Evolutionary conservation across 2,113 vertebrate species (phyloP).

Genomic region (Lagopus muta): DNA sequence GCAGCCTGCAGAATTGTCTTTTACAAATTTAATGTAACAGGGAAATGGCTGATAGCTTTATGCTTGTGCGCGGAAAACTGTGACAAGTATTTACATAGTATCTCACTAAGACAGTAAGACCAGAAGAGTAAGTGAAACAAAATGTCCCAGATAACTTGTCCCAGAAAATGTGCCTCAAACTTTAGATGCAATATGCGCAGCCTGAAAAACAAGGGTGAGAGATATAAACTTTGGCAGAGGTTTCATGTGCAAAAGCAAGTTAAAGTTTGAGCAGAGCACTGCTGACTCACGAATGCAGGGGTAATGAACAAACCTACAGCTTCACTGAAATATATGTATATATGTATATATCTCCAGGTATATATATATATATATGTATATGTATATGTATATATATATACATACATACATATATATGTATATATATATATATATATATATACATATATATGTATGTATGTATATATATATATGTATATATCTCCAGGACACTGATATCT

Average conservation of each 20-base stretch:
- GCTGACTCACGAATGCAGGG: neutral
- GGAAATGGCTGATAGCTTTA: neutral
- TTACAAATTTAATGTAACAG: neutral
- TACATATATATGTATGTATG: no score
- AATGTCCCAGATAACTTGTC: constrained; percentile 31
- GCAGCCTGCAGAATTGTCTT: neutral
- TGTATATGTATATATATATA: neutral
- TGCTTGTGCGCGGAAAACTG: neutral
- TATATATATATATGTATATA: neutral
- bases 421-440: neutral
- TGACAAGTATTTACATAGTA: neutral
- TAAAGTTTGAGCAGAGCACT: constrained; percentile 9
- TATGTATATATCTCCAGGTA: neutral
- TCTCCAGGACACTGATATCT: neutral
- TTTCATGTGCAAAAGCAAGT: neutral
- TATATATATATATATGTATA: neutral
- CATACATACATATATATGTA: neutral
- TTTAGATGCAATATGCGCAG: neutral
- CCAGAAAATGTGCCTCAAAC: constrained; percentile 38
- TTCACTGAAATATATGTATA: neutral
- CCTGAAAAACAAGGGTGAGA: constrained; percentile 20
- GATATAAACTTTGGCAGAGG: constrained; percentile 32
- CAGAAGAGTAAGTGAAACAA: constrained; percentile 1
- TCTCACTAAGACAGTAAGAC: neutral
- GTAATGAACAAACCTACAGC: constrained; percentile 8